A percentile compares a stretch with the other conserved stretches of the same genome.
phyloP scores from a whole-genome alignment of 2,797 vertebrate genomes.

The Propithecus perrieri region DNA sequence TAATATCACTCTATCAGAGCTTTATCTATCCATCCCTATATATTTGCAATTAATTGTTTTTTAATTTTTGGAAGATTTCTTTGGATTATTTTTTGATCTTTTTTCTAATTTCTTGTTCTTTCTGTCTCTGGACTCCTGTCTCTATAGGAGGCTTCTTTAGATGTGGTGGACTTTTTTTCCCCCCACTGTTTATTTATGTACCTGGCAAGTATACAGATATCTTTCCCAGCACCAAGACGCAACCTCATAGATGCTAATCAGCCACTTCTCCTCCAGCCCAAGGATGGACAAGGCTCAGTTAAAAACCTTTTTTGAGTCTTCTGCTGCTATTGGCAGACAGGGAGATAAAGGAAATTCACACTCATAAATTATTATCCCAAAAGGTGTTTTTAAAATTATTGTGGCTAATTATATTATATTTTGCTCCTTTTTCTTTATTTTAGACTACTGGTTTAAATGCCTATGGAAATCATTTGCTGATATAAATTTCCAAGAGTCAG shows the following conservation, averaged over 20 bases:
- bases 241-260: fast-evolving
- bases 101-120: not conserved
- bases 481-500: not conserved
- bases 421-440: not conserved
- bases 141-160: not conserved
- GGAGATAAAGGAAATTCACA: not conserved
- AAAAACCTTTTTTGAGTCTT: not conserved
- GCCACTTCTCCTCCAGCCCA: not conserved
- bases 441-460: not conserved
- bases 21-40: not conserved
- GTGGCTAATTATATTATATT: not conserved
- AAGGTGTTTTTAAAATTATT: not conserved
- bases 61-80: not conserved
- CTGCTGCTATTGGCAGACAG: not conserved
- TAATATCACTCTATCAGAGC: not conserved
- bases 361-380: not conserved
- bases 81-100: not conserved
- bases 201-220: not conserved
- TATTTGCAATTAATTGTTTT: not conserved
- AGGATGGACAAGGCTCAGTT: not conserved
- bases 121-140: not conserved
- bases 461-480: not conserved
- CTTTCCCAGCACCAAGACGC: not conserved
- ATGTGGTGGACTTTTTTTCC: not conserved
- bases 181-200: not conserved